phyloP scores from a whole-genome alignment of 1,140 invertebrate species.

The Lepidurus couesii region DNA sequence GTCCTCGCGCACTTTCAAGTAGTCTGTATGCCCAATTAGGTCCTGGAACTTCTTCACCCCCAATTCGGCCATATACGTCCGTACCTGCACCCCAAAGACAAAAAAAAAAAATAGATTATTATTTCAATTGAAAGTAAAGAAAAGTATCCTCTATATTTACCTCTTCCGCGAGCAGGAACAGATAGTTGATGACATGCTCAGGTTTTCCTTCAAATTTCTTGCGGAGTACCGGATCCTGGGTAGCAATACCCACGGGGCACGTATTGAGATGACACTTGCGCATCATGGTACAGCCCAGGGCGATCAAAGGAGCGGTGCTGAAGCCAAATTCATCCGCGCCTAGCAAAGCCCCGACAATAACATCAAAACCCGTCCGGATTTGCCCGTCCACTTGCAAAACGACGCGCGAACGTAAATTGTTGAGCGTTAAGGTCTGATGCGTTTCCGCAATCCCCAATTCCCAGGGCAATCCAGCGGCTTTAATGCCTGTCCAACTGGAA shows the following conservation, averaged over 20 bases:
- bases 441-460: slow-evolving; percentile 96
- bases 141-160: slow-evolving; percentile 49
- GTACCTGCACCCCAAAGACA: slow-evolving; percentile 53
- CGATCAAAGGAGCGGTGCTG: slow-evolving; percentile 95
- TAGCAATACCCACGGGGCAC: slow-evolving; percentile 97
- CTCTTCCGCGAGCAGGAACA: slow-evolving; percentile 97
- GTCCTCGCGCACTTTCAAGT: slow-evolving; percentile 59
- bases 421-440: slow-evolving; percentile 88
- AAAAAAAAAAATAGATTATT: too few species aligned
- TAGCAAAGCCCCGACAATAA: slow-evolving; percentile 89
- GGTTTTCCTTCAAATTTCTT: slow-evolving; percentile 97
- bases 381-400: slow-evolving; percentile 93
- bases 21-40: slow-evolving; percentile 87
- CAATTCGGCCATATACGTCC: slow-evolving; percentile 79
- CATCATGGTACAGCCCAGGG: slow-evolving; percentile 99
- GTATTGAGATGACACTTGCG: slow-evolving; percentile 99
- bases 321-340: slow-evolving; percentile 98
- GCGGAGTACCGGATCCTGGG: slow-evolving; percentile 88
- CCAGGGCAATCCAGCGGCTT: slow-evolving; percentile 94
- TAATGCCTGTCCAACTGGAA: slow-evolving; percentile 94
- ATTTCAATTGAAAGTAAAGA: too few species aligned
- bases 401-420: slow-evolving; percentile 89
- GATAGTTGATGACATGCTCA: slow-evolving; percentile 95
- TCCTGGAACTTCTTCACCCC: slow-evolving; percentile 88
- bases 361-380: slow-evolving; percentile 88